These are phyloP conservation scores for Malacoraja senta DNA, from an alignment of 2,797 vertebrate species.

Conservation along the genomic window DNA sequence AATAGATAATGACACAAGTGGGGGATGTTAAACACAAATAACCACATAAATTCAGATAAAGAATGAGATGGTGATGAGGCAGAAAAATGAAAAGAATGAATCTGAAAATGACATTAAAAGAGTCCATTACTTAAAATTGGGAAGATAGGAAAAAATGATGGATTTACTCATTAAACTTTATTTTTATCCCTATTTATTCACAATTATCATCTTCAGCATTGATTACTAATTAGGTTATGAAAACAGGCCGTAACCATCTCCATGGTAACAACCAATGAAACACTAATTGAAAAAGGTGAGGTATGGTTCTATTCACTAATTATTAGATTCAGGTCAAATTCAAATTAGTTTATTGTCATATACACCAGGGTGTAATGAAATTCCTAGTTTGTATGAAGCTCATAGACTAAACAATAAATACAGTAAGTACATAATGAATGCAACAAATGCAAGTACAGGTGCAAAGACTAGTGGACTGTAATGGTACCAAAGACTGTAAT, in stretches of 20 bases:
- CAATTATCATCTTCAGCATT: neutral
- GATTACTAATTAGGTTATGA: neutral
- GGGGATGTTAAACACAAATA: neutral
- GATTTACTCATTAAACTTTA: neutral
- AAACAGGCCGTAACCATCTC: neutral
- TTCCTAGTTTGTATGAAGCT: too few relatives aligned
- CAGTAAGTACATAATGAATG: too few relatives aligned
- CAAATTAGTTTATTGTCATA: too few relatives aligned
- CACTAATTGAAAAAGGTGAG: neutral
- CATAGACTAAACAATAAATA: too few relatives aligned
- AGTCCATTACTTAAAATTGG: neutral
- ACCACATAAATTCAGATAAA: neutral
- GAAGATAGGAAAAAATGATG: neutral
- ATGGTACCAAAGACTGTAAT: too few relatives aligned
- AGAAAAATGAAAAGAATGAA: neutral
- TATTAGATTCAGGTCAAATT: neutral
- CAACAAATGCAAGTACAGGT: too few relatives aligned
- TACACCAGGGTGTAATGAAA: too few relatives aligned
- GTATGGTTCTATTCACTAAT: neutral
- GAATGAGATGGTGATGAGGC: neutral
- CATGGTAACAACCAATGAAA: neutral
- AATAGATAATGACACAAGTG: neutral
- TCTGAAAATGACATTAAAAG: neutral
- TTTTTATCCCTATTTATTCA: neutral
- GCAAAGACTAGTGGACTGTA: too few relatives aligned